A percentile compares a stretch with the other conserved stretches of the same genome.
phyloP scores from a whole-genome alignment of 2,797 vertebrate species.

The Lagocephalus sceleratus region DNA sequence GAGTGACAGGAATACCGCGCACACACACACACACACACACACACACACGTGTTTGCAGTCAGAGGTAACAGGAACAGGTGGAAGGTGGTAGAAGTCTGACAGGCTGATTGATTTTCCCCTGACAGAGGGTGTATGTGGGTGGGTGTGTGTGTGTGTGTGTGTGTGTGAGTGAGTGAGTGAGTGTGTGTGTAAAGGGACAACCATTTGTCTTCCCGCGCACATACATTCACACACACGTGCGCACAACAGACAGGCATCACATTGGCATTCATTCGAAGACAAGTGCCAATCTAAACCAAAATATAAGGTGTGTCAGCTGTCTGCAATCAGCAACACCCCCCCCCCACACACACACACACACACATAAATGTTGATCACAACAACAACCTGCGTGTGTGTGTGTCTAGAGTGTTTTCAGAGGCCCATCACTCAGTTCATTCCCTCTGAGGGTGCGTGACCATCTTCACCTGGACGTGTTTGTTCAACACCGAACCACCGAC shows the following conservation, averaged over 20 bases:
- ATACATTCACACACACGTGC: slow-evolving; percentile 3
- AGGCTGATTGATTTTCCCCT: slow-evolving; percentile 65
- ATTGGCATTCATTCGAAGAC: slow-evolving; percentile 50
- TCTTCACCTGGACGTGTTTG: too few relatives aligned
- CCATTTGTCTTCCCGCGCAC: slow-evolving; percentile 24
- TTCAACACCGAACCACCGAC: neutral
- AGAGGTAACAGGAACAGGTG: slow-evolving; percentile 46
- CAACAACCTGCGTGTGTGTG: slow-evolving; percentile 16
- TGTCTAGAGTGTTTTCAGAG: slow-evolving; percentile 37
- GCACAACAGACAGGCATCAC: slow-evolving; percentile 21
- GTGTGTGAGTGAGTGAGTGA: too few relatives aligned
- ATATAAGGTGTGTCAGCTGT: slow-evolving; percentile 43
- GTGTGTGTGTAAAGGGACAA: too few relatives aligned
- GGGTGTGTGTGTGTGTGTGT: too few relatives aligned
- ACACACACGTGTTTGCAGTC: slow-evolving; percentile 9
- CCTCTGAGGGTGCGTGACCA: slow-evolving; percentile 25
- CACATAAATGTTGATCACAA: slow-evolving; percentile 39
- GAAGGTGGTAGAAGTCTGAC: slow-evolving; percentile 49
- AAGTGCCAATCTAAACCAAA: slow-evolving; percentile 42
- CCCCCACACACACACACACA: slow-evolving; percentile 6
- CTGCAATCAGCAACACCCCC: slow-evolving; percentile 7
- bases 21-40: slow-evolving; percentile 20
- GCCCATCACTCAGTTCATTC: slow-evolving; percentile 50
- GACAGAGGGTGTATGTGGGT: slow-evolving; percentile 34
- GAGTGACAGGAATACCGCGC: slow-evolving; percentile 35